phyloP scores from a whole-genome alignment of 2,113 vertebrate species.

The Dasypus novemcinctus region DNA sequence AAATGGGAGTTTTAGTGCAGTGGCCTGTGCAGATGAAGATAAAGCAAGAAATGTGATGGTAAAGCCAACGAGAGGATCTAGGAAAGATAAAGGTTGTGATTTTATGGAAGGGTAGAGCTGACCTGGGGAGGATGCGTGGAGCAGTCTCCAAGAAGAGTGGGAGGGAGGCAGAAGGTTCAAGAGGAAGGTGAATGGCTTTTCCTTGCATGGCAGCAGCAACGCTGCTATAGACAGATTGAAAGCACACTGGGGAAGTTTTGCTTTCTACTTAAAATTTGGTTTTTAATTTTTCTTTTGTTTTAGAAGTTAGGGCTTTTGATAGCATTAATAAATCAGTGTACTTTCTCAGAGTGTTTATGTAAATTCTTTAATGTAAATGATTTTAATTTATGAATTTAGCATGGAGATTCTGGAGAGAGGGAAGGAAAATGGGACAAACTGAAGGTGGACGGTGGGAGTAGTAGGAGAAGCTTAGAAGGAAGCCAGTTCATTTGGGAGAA shows the following conservation, averaged over 20 bases:
- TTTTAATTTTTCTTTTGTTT: not conserved
- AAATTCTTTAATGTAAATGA: not conserved
- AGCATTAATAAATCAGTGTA: not conserved
- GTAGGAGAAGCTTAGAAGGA: not conserved
- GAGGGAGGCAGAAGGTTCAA: not conserved
- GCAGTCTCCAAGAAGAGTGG: not conserved
- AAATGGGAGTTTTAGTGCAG: not conserved
- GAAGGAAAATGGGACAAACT: not conserved
- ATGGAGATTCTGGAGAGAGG: not conserved
- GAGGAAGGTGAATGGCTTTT: not conserved
- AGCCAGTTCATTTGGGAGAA: not conserved
- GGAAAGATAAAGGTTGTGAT: not conserved
- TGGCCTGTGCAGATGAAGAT: not conserved
- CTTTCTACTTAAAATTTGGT: not conserved
- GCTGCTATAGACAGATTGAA: not conserved
- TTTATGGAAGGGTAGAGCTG: not conserved
- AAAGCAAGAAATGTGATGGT: not conserved
- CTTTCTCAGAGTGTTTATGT: slow-evolving; percentile 11
- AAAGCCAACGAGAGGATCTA: not conserved
- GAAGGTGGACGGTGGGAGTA: not conserved
- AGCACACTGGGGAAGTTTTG: not conserved
- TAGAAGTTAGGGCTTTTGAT: not conserved
- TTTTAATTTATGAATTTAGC: not conserved
- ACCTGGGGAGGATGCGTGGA: not conserved
- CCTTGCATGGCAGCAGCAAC: not conserved